These are phyloP conservation scores for Phaetusa simplex DNA, from an alignment of 2,113 vertebrate genomes.

Conservation along the genomic window DNA sequence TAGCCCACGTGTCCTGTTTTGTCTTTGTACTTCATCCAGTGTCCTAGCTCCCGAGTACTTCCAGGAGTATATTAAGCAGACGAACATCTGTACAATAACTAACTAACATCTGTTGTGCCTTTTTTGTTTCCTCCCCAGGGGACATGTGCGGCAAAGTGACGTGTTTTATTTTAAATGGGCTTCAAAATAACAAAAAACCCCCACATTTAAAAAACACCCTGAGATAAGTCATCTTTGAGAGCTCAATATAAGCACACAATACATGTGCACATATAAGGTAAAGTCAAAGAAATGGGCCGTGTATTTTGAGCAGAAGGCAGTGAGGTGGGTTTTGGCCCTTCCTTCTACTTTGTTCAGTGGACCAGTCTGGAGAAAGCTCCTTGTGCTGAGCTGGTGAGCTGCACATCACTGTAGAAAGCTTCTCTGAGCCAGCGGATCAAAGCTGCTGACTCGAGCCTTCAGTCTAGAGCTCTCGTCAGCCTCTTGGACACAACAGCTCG, in stretches of 20 bases:
- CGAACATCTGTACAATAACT: not conserved
- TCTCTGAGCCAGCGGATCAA: not conserved
- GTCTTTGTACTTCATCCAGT: not conserved
- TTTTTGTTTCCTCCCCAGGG: not conserved
- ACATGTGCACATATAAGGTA: not conserved
- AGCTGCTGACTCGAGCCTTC: not conserved
- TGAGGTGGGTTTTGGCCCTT: not conserved
- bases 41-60: not conserved
- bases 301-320: not conserved
- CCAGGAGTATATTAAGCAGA: not conserved
- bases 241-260: not conserved
- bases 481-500: rapidly evolving
- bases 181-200: not conserved
- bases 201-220: not conserved
- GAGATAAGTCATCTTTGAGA: not conserved
- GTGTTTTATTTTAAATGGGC: not conserved
- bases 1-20: not conserved
- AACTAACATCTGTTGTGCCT: not conserved
- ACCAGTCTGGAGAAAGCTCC: not conserved
- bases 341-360: not conserved
- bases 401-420: not conserved
- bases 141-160: not conserved
- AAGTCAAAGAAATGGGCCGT: not conserved
- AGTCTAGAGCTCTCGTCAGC: not conserved
- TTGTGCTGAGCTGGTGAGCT: not conserved